Base-by-base conservation (phyloP, 2,888 invertebrate species). In the Apodemia mormo region DNA sequence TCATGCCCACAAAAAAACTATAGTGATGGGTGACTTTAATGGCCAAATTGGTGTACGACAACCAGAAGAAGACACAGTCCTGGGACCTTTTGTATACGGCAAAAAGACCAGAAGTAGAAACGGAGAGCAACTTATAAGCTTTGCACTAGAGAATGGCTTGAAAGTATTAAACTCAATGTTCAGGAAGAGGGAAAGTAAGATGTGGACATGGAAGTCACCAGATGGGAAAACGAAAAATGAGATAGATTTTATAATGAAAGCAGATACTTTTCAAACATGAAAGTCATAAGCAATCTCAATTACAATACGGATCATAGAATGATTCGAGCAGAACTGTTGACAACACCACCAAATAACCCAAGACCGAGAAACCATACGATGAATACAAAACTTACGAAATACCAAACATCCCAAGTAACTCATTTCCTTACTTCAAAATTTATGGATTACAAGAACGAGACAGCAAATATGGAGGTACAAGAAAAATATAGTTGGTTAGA, bases 1-100 rank as follows among this genome's bases (percentile, higher is more conserved):
- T 9, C 58, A 78, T 49, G 66, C 70, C 1, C 67, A 76, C 65
- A 77, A 78, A 75, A 78, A 78, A 22, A 76, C 73, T 68, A 49
- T 22, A n/a, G n/a, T n/a, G n/a, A n/a, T n/a, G n/a, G n/a, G n/a
- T n/a, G n/a, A n/a, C n/a, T n/a, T n/a, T n/a, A 73, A 73, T 54
- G 64, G 68, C 37, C 71, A 76, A 73, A 73, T 76, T 70, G 79
- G 78, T 65, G 67, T 43, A 30, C 72, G 69, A 4, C 75, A 71
- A 29, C 71, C 66, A 45, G 76, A 58, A 68, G 78, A 77, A 75
- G 61, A 75, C 1, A 66, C 33, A 73, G 22, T 70, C 14, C 58
- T 77, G 8, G 76, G 74, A 70, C 72, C 72, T 58, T 76, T 65
- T 58, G 37, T 30, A 54, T 73, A 74, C 45, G 45, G 56, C 29